Evolutionary conservation across 2,888 invertebrate species (phyloP), one percentile per base, ranked within the genome.

Genomic region (Pandemis heparana): DNA sequence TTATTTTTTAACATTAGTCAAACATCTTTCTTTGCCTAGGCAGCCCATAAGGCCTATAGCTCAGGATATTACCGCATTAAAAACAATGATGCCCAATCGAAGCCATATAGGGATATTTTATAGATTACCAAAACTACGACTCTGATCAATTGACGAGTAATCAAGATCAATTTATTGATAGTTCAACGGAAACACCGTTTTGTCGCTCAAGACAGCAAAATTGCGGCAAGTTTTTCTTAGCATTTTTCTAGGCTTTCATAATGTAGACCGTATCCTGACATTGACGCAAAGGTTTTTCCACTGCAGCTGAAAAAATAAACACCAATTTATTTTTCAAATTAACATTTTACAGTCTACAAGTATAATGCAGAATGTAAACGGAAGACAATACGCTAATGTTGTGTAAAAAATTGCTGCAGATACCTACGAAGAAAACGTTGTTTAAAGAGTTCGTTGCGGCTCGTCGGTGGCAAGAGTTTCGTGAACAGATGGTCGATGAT

Each of bases 381-480:
- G 9, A 56, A 56, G 18, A 56, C 56, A 56, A 60, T 60, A 60
- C 60, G n/a, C 14, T 39, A 60, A 56, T 56, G 56, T 56, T 56
- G 23, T 12, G 56, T 56, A 12, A 56, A 56, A 56, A 56, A 56
- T 23, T 56, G 23, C 5, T 2, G 0, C 90, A 95, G 87, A 95
- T 96, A 79, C 96, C 96, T 0, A 91, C 88, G 5, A 95, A 95
- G 63, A 88, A 95, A 78, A 86, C 95, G 79, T 85, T 96, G n/a
- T 96, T 96, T 82, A 84, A 95, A 64, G 91, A 89, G 71, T 96
- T 95, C 66, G 88, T 95, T 0, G 83, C 91, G 14, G 90, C 95
- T 73, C 92, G 95, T 61, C 95, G 95, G 73, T 96, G 96, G 96
- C 85, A 89, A 60, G 91, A 92, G 51, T 95, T 94, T 79, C 94